Conservation (phyloP, 2,888 invertebrate genomes). For the Spilosoma lubricipeda region DNA sequence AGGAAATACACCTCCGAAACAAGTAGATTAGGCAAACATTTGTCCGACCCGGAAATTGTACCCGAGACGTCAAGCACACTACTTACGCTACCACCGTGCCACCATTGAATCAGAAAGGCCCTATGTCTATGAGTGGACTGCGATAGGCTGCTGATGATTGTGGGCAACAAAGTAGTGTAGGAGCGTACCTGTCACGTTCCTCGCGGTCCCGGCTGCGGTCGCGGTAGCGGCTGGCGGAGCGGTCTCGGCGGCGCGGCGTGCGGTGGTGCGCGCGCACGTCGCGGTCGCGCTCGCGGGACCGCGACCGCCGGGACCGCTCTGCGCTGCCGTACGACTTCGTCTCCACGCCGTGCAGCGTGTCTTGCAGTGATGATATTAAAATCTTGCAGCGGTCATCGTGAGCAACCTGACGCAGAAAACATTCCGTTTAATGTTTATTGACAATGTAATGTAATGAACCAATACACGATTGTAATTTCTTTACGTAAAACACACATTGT, state of each 20-base stretch:
- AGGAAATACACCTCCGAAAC: no score
- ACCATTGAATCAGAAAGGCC: no score
- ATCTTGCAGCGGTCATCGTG: slow-evolving; percentile 99
- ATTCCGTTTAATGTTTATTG: neutral
- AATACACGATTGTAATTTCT: no score
- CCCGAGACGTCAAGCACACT: no score
- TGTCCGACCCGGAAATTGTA: no score
- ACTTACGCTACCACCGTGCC: no score
- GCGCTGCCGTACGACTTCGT: slow-evolving; percentile 96
- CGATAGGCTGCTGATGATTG: no score
- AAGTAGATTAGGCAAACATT: no score
- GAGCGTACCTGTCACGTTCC: slow-evolving; percentile 74
- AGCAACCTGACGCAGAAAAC: slow-evolving; percentile 86
- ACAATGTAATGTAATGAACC: no score
- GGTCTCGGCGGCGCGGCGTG: slow-evolving; percentile 76
- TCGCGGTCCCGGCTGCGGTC: slow-evolving; percentile 80
- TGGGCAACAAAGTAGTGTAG: no score
- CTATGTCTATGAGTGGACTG: no score
- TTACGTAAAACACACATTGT: neutral
- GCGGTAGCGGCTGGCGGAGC: slow-evolving; percentile 76
- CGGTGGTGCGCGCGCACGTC: slow-evolving; percentile 73
- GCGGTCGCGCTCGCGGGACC: slow-evolving; percentile 74
- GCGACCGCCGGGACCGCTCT: slow-evolving; percentile 79
- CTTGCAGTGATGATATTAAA: slow-evolving; percentile 97
- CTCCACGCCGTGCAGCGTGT: slow-evolving; percentile 98